Base-by-base conservation (phyloP, 2,888 invertebrate genomes). In the Xylocampa areola region DNA sequence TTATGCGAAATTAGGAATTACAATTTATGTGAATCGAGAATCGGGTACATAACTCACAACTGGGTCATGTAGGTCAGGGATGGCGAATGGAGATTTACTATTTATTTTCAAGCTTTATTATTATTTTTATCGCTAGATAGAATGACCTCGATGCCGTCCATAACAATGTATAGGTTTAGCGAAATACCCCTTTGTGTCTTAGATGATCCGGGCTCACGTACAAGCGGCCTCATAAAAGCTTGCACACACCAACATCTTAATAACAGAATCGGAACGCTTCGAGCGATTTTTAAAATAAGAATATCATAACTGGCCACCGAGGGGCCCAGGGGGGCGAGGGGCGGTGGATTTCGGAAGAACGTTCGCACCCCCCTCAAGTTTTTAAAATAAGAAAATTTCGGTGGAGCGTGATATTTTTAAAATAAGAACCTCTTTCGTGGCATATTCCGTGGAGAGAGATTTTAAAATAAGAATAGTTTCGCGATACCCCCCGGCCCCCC, bases 381-480 rank as follows among this genome's bases (percentile, higher is more conserved):
- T 90, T 91, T 88, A 92, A 94, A 93, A 91, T 89, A 90, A 90
- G 93, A 93, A 92, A 92, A 92, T 92, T 92, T 93, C 87, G 93
- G 92, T 92, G 89, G 91, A 92, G 92, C 93, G 92, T 92, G 92
- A 92, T 94, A 94, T 94, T 94, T 93, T 92, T 90, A 93, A 92
- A 93, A 92, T 91, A 91, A 92, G 89, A 92, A 91, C 89, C 90
- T 92, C 92, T 91, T 90, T 91, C 91, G 92, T 89, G 91, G 90
- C 91, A 92, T 92, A 92, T 92, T 93, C 93, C 93, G 92, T 90
- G 88, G 92, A 91, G 92, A 91, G 89, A 91, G 91, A 91, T 93
- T 93, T 92, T 93, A 92, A 94, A 93, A 93, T 92, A 92, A 93
- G 92, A 93, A 93, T 93, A 94, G 93, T 94, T 94, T 92, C 87